These are phyloP conservation scores for Xiphophorus hellerii DNA, from an alignment of 2,113 vertebrate genomes.

Conservation along the genomic window DNA sequence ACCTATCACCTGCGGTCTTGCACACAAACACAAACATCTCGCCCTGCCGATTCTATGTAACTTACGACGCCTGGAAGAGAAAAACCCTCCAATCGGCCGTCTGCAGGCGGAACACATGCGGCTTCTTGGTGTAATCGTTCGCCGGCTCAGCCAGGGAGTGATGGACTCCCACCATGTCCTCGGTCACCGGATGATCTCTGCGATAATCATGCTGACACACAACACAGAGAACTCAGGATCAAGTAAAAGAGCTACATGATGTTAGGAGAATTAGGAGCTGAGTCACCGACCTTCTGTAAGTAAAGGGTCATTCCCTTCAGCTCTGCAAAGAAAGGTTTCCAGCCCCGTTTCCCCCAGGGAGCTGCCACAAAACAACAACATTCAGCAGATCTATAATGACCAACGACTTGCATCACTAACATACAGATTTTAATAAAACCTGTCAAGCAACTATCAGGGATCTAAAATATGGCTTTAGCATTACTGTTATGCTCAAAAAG, in stretches of 20 bases:
- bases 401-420: background rate
- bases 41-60: slow-evolving; percentile 21
- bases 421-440: background rate
- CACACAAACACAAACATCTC: background rate
- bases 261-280: background rate
- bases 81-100: slow-evolving; percentile 91
- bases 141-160: slow-evolving; percentile 88
- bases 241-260: background rate
- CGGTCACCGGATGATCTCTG: slow-evolving; percentile 74
- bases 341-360: slow-evolving; percentile 90
- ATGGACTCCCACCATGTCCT: slow-evolving; percentile 89
- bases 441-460: background rate
- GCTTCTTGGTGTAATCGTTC: slow-evolving; percentile 88
- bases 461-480: no score
- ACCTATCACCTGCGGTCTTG: no score
- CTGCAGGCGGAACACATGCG: slow-evolving; percentile 89
- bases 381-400: background rate
- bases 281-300: slow-evolving; percentile 85
- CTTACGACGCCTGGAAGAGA: slow-evolving; percentile 91
- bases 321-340: slow-evolving; percentile 89
- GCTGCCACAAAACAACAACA: slow-evolving; percentile 73
- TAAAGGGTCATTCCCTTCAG: slow-evolving; percentile 90
- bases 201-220: slow-evolving; percentile 78
- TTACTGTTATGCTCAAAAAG: no score
- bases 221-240: background rate